Conservation (phyloP, 2,888 invertebrate genomes). For the Cynaeus angustus region DNA sequence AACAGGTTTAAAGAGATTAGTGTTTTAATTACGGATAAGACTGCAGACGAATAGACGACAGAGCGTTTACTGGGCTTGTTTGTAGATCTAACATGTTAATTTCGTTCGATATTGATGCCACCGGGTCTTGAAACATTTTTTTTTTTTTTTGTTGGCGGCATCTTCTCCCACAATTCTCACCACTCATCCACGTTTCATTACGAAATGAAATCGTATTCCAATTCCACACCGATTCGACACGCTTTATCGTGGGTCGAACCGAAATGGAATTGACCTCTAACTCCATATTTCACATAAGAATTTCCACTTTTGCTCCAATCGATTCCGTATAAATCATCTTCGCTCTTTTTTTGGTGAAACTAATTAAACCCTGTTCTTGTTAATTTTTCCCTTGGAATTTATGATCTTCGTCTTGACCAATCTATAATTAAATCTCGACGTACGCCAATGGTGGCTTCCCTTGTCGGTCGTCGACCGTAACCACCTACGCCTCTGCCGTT, state of each 20-base stretch:
- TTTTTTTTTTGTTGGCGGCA: too few relatives aligned
- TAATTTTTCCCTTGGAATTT: neutral
- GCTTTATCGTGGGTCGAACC: too few relatives aligned
- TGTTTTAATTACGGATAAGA: too few relatives aligned
- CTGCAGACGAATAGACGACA: too few relatives aligned
- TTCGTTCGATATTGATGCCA: too few relatives aligned
- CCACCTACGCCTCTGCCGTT: slow-evolving; percentile 4
- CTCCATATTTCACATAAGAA: neutral
- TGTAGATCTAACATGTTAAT: too few relatives aligned
- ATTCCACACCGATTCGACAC: too few relatives aligned
- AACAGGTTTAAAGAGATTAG: neutral
- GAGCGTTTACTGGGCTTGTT: too few relatives aligned
- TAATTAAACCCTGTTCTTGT: neutral
- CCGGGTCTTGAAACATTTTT: too few relatives aligned
- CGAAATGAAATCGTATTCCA: too few relatives aligned
- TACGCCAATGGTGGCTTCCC: neutral
- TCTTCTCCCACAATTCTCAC: too few relatives aligned
- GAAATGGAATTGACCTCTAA: neutral
- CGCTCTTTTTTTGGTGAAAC: neutral
- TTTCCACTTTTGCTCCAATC: neutral
- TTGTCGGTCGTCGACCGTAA: slow-evolving; percentile 10
- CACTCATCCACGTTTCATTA: too few relatives aligned
- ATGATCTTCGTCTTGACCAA: neutral
- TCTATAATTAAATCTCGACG: slow-evolving; percentile 12
- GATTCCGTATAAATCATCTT: neutral